phyloP scores from a whole-genome alignment of 2,888 invertebrate genomes.

The Epirrhoe alternata region DNA sequence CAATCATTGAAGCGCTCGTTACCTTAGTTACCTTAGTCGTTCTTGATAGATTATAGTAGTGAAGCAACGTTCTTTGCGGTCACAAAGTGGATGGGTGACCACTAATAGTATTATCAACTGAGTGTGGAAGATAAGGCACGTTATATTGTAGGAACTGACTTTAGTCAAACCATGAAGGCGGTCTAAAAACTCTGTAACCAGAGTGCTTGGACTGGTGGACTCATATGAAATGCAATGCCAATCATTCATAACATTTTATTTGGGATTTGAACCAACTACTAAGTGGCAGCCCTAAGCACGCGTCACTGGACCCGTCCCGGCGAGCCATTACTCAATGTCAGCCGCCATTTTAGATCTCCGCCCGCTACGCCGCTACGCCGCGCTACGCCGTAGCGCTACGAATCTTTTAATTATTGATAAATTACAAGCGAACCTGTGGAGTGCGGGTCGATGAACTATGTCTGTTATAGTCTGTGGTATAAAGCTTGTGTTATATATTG shows the following conservation, averaged over 20 bases:
- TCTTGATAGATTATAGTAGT: no score
- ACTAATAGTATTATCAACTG: no score
- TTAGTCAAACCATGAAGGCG: no score
- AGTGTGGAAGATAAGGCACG: no score
- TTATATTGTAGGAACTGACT: no score
- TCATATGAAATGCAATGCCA: background rate
- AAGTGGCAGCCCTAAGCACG: constrained; percentile 77
- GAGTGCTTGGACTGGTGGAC: background rate
- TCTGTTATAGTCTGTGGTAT: background rate
- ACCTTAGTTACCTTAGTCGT: no score
- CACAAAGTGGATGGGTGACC: no score
- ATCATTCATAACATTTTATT: background rate
- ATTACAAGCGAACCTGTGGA: constrained; percentile 16
- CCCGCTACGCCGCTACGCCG: constrained; percentile 72
- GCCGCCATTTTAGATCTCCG: constrained; percentile 82
- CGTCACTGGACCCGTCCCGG: constrained; percentile 83
- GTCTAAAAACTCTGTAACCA: no score
- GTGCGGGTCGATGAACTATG: constrained; percentile 14
- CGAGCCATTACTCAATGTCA: constrained; percentile 83
- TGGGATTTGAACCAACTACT: background rate
- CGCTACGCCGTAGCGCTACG: constrained; percentile 58
- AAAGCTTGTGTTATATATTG: background rate
- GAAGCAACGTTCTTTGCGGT: no score
- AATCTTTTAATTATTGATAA: constrained; percentile 30
- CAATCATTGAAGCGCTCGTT: no score